Evolutionary conservation across 2,888 invertebrate genomes (phyloP), one percentile per base, ranked within the genome.

Genomic region (Steromphala cineraria): DNA sequence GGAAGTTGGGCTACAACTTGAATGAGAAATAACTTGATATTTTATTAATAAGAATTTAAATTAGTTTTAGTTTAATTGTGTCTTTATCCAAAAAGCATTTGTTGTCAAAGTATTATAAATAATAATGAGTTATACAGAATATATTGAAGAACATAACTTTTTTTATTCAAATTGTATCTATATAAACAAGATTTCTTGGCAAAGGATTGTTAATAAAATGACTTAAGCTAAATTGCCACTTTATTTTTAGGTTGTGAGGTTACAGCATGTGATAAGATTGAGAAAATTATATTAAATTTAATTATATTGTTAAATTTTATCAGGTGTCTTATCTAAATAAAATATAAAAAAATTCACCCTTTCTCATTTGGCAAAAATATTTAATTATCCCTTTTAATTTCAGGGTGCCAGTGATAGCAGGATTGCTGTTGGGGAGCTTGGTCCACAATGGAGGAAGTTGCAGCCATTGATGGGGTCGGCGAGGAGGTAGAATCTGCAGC

Each of bases 391-490:
- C 53, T 0, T 62, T 55, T 8, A 40, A 5, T 56, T 53, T 36
- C n/a, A 76, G 79, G 80, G 77, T 53, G 40, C 71, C 55, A 24
- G 13, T 0, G n/a, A n/a, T 31, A 53, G 53, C 31, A 4, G 17
- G 55, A 67, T 24, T 74, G 75, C 71, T 75, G 53, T 75, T 21
- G 75, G 78, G 40, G 56, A 67, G 46, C 80, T 17, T 71, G n/a
- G 40, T 40, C 71, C 71, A 71, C 19, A 36, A 71, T 71, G 71
- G 71, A 71, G 40, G 71, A 36, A 31, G 31, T 10, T 24, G 71
- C 28, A 19, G 76, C 17, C 24, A n/a, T n/a, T 21, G 71, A 28
- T 19, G 71, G 21, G 52, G 21, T 19, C 53, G 53, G 40, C 28
- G 28, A 79, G 17, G 79, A 67, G 10, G 76, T 17, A n/a, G 74